Evolutionary conservation across 1,140 invertebrate species (phyloP).

Genomic region (Heterodera carotae): DNA sequence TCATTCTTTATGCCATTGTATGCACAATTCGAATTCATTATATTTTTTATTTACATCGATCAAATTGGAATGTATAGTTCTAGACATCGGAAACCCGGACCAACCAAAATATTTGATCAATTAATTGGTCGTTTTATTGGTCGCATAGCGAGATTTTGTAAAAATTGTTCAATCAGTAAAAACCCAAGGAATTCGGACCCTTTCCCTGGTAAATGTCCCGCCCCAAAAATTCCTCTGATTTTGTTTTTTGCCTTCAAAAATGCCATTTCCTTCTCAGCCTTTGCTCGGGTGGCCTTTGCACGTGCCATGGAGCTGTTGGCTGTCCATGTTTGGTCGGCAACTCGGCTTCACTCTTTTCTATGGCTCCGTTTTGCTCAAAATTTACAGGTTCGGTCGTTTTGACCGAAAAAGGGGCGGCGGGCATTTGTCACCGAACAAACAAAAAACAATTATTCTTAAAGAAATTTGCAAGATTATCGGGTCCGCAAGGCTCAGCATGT

Average conservation of each 20-base stretch:
- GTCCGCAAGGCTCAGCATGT: constrained; percentile 86
- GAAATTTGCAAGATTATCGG: constrained; percentile 72
- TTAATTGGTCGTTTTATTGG: no score
- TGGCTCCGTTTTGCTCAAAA: constrained; percentile 82
- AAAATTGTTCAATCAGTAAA: no score
- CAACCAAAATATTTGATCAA: no score
- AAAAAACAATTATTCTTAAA: constrained; percentile 54
- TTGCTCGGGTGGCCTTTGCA: constrained; percentile 77
- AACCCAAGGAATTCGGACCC: no score
- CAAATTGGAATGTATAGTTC: no score
- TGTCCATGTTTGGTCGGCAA: constrained; percentile 84
- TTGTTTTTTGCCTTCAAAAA: background rate
- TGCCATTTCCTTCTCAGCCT: constrained; percentile 71
- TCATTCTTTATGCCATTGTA: constrained; percentile 81
- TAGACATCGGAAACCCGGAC: no score
- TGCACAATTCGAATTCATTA: no score
- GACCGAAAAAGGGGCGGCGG: no score
- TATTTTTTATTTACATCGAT: no score
- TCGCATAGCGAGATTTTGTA: no score
- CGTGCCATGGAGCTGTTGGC: constrained; percentile 70
- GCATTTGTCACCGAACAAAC: background rate
- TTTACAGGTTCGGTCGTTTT: constrained; percentile 78
- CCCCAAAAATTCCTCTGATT: no score
- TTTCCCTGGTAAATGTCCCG: no score
- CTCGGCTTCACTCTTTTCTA: constrained; percentile 86